Evolutionary conservation across 1,140 invertebrate species (phyloP).

Genomic region (Eriosoma lanigerum): DNA sequence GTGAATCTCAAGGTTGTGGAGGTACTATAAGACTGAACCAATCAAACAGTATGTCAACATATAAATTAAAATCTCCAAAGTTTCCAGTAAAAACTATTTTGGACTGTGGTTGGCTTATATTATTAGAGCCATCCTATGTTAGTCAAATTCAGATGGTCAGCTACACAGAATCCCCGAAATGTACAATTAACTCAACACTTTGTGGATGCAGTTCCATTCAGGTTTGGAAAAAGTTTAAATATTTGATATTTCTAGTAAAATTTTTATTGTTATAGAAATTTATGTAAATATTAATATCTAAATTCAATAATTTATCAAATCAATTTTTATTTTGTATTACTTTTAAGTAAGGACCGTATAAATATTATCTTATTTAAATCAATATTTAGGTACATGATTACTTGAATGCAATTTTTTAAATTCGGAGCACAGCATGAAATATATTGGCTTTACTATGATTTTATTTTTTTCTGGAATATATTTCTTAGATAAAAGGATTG

Average conservation of each 20-base stretch:
- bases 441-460: no score
- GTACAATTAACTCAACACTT: neutral
- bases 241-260: neutral
- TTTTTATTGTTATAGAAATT: neutral
- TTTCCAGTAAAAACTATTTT: neutral
- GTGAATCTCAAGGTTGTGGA: conserved; percentile 19
- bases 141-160: neutral
- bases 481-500: no score
- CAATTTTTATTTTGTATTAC: no score
- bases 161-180: neutral
- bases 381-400: no score
- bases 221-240: neutral
- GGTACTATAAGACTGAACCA: conserved; percentile 23
- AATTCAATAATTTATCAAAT: neutral
- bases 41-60: neutral
- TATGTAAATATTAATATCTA: neutral
- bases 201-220: conserved; percentile 9
- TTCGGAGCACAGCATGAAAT: no score
- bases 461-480: no score
- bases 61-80: neutral
- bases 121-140: conserved; percentile 5
- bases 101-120: conserved; percentile 25
- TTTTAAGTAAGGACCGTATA: no score
- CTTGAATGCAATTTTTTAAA: no score
- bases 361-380: no score